Percentiles rank a stretch among this genome's conserved stretches.
phyloP scores from a whole-genome alignment of 2,113 vertebrate species.

The Salvelinus alpinus region DNA sequence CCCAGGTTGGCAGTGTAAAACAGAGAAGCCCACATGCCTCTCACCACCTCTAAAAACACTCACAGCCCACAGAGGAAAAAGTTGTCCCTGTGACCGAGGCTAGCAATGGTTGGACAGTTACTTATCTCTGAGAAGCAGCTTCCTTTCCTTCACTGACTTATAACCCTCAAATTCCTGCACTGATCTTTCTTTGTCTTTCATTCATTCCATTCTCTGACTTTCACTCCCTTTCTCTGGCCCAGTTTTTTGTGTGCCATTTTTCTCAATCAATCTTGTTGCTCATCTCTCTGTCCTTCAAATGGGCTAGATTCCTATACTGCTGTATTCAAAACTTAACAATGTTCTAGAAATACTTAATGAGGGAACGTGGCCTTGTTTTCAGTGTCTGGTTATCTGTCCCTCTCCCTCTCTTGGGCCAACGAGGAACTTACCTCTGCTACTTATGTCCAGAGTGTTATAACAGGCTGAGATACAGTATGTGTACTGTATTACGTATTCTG shows the following conservation, averaged over 20 bases:
- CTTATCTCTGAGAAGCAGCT: neutral
- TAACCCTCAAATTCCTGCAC: neutral
- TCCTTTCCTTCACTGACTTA: neutral
- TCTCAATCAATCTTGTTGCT: too few species aligned
- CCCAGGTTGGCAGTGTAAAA: constrained; percentile 11
- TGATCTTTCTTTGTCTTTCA: too few species aligned
- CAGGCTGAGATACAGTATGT: neutral
- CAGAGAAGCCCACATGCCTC: constrained; percentile 1
- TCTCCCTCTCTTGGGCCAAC: neutral
- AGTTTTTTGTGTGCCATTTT: neutral
- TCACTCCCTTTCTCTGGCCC: too few species aligned
- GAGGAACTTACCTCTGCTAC: neutral
- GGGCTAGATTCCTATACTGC: too few species aligned
- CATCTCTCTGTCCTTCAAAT: too few species aligned
- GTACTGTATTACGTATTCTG: neutral
- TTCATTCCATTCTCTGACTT: too few species aligned
- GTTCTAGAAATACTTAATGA: too few species aligned
- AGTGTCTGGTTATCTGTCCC: neutral
- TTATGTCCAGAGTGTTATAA: neutral
- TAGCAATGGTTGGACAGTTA: neutral
- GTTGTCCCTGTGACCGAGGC: constrained; percentile 6
- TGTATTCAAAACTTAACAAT: too few species aligned
- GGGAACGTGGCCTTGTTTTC: neutral
- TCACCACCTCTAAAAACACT: constrained; percentile 7
- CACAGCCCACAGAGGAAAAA: constrained; percentile 9